Percentiles rank a stretch among this genome's conserved stretches.
These are phyloP conservation scores for Calcarius lapponicus DNA, from an alignment of 2,797 vertebrate species.

Conservation along the genomic window DNA sequence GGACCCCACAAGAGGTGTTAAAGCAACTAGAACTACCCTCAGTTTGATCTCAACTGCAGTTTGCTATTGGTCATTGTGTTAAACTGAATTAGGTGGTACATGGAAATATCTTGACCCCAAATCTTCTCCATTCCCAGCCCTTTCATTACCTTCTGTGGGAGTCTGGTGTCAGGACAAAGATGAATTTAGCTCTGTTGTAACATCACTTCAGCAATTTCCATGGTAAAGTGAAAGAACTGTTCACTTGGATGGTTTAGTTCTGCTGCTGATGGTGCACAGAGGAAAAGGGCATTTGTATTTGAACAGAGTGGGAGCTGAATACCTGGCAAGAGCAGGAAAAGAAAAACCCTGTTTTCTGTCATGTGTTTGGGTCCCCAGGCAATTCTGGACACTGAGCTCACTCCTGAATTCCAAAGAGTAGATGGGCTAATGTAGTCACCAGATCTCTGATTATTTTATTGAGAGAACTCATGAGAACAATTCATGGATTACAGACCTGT, in stretches of 20 bases:
- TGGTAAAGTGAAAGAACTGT: neutral
- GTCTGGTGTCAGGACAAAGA: neutral
- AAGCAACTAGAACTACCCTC: neutral
- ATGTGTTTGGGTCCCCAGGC: neutral
- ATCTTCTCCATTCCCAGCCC: neutral
- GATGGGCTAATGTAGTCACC: neutral
- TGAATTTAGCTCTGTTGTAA: neutral
- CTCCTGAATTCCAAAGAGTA: neutral
- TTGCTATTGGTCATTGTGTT: neutral
- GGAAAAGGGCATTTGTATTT: neutral
- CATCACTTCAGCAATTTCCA: neutral
- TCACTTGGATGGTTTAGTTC: neutral
- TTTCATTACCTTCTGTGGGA: neutral
- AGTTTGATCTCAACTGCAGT: neutral
- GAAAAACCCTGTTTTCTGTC: neutral
- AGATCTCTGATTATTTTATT: neutral
- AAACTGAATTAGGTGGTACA: neutral
- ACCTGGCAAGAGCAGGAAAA: neutral
- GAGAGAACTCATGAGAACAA: neutral
- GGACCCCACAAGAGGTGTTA: neutral
- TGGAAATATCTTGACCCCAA: neutral
- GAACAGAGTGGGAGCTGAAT: neutral
- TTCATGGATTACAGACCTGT: neutral
- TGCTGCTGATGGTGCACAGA: neutral
- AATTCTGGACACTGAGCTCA: neutral